Base-by-base conservation (phyloP, 2,113 vertebrate genomes). In the Cathartes aura region DNA sequence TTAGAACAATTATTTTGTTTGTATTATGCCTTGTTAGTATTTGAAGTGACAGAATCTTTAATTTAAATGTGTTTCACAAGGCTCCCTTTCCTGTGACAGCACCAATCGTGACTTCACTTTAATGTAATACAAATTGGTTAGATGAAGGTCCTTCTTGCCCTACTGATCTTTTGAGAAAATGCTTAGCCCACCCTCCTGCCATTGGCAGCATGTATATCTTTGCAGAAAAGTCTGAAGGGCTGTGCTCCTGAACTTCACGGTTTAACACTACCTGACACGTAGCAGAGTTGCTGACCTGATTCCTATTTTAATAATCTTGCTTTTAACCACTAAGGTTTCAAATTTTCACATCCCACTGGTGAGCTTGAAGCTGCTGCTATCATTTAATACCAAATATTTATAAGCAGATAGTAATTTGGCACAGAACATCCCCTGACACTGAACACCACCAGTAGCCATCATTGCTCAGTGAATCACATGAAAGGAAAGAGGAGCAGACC, bases 161-260 rank as follows among this genome's bases (percentile, higher is more conserved):
- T 62, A 15, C 15, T 73, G 30, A 47, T 38, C 56, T 71, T 58
- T 38, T 60, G 13, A 83, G 66, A 55, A 74, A 74, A 59, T 15
- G 10, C 24, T 55, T 47, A 43, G 23, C 7, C 9, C 3, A 5
- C 12, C 2, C 5, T 18, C 22, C 6, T 27, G 8, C 2, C 29
- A 36, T 45, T n/a, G 89, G 20, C 42, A 83, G 29, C 40, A 60
- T 1, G 1, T 4, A 2, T 32, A 53, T 16, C 29, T 68, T 52
- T 58, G 34, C 56, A 62, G 50, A 12, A 38, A 79, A 50, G 43
- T 26, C 64, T 45, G 38, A 43, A 43, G 9, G 38, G 27, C 43
- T 67, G 9, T 29, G 20, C 15, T 63, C 27, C 47, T 48, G 30
- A 88, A 11, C 26, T 16, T 72, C 30, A 38, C 3, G 2, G 17